A percentile compares a stretch with the other conserved stretches of the same genome.
phyloP scores from a whole-genome alignment of 2,113 vertebrate species.

The Orientallactaga bullata region DNA sequence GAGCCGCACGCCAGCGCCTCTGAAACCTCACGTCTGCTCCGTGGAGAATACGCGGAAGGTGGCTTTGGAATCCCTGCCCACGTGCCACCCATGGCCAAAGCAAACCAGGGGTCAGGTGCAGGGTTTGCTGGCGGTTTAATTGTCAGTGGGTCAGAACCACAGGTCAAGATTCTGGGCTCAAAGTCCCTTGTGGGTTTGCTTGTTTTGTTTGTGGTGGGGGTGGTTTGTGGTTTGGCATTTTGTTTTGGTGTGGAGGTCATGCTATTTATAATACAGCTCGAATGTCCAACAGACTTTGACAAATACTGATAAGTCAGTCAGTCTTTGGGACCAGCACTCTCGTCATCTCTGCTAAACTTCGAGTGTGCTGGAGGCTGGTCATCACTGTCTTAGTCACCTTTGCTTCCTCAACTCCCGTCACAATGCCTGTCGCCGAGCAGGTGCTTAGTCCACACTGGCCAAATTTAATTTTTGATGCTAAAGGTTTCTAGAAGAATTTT shows the following conservation, averaged over 20 bases:
- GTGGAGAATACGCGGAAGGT: too few species aligned
- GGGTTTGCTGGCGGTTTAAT: background rate
- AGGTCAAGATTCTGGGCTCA: background rate
- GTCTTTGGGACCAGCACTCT: background rate
- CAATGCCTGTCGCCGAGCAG: too few species aligned
- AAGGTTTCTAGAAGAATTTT: background rate
- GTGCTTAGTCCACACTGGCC: too few species aligned
- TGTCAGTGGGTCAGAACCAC: background rate
- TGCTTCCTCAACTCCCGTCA: background rate
- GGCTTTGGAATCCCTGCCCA: too few species aligned
- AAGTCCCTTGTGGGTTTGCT: too few species aligned
- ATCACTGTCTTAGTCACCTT: background rate
- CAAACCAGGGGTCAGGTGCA: fast-evolving
- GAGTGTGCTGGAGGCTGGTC: background rate
- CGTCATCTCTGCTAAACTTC: fast-evolving
- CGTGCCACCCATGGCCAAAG: fast-evolving
- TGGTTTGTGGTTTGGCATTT: background rate
- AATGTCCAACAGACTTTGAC: background rate
- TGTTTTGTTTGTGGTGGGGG: background rate
- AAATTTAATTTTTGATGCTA: background rate
- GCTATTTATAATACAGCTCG: fast-evolving
- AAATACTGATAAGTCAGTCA: fast-evolving
- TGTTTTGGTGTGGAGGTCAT: background rate
- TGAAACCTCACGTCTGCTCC: too few species aligned
- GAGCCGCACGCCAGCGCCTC: background rate